These are phyloP conservation scores for Coracias cyanogaster DNA, from an alignment of 2,797 vertebrate species.

Conservation along the genomic window DNA sequence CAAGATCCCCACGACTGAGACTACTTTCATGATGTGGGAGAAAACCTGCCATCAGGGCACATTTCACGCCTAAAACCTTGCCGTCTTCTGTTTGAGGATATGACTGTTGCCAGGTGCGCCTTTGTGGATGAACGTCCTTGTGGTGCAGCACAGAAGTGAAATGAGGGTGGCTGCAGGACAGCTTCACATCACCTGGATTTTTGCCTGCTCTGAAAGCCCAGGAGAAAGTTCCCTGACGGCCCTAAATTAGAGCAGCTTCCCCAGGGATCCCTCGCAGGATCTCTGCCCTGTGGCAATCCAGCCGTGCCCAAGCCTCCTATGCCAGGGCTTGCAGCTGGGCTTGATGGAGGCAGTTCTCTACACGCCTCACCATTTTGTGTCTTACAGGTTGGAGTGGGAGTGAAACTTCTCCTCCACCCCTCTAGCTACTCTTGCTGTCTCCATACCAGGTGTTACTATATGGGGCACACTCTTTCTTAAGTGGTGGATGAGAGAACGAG, in stretches of 20 bases:
- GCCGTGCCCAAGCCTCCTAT: not conserved
- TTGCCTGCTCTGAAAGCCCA: not conserved
- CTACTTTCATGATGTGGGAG: not conserved
- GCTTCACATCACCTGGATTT: not conserved
- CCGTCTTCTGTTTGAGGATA: not conserved
- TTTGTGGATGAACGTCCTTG: not conserved
- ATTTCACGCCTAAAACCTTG: not conserved
- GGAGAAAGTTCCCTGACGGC: not conserved
- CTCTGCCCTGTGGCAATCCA: conserved; percentile 4
- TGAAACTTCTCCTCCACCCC: conserved; percentile 21
- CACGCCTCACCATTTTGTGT: conserved; percentile 11
- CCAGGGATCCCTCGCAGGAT: not conserved
- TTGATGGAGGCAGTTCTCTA: conserved; percentile 37
- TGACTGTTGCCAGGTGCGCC: not conserved
- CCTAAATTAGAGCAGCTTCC: not conserved
- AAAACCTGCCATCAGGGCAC: not conserved
- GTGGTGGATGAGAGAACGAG: not conserved
- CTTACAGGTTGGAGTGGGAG: not conserved
- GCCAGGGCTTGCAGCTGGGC: conserved; percentile 56
- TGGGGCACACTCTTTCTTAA: not conserved
- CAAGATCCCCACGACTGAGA: not conserved
- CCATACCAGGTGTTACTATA: not conserved
- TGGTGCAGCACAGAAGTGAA: not conserved
- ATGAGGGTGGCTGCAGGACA: not conserved
- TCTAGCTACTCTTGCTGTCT: not conserved